Percentiles rank a stretch among this genome's conserved stretches.
phyloP scores from a whole-genome alignment of 2,797 vertebrate species.

The Choloepus didactylus region DNA sequence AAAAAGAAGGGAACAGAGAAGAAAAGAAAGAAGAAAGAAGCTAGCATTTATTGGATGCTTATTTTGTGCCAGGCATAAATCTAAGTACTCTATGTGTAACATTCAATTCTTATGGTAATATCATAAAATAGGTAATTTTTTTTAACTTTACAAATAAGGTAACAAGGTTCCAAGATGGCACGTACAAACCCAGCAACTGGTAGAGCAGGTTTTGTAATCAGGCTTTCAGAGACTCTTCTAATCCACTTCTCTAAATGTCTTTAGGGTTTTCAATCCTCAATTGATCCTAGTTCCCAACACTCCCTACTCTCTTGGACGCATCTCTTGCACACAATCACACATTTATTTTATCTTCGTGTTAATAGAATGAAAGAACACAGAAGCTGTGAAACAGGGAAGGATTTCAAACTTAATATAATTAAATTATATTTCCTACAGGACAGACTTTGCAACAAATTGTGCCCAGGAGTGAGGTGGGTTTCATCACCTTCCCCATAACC shows the following conservation, averaged over 20 bases:
- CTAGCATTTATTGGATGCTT: neutral
- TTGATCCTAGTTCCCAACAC: neutral
- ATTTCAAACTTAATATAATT: neutral
- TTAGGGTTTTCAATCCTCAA: neutral
- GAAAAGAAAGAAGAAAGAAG: neutral
- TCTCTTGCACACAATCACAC: neutral
- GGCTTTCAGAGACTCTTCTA: neutral
- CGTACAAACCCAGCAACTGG: neutral
- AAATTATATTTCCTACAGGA: neutral
- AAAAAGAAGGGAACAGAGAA: neutral
- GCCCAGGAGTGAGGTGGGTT: accelerated
- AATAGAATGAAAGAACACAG: neutral
- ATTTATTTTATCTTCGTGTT: neutral
- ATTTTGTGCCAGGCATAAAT: neutral
- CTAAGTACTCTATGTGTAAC: neutral
- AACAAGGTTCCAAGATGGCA: neutral
- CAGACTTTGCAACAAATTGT: neutral
- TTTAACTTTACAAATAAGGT: neutral
- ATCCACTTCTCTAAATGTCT: neutral
- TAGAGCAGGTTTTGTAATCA: neutral
- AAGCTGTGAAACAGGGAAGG: neutral
- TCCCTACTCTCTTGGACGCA: neutral
- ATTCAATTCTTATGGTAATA: neutral
- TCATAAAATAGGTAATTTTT: neutral
- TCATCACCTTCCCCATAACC: neutral